Base-by-base conservation (phyloP, 2,888 invertebrate genomes). In the Drosophila neoperkinsi region DNA sequence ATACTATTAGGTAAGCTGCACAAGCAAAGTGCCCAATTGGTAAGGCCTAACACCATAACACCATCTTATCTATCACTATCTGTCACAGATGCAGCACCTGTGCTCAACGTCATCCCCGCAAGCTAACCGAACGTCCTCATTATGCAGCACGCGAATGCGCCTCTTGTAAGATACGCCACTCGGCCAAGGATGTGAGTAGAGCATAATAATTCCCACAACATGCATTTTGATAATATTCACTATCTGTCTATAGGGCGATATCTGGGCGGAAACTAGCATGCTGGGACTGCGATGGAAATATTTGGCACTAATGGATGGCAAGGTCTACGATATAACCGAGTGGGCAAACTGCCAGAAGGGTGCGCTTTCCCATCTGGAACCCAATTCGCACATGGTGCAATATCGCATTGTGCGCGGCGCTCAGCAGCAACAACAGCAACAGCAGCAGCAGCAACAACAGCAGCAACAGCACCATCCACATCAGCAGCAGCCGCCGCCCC, bases 271-370 rank as follows among this genome's bases (percentile, higher is more conserved):
- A 94, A 97, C 97, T 50, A 95, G 95, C 88, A 95, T 97, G 94
- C 95, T 98, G 94, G 98, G 98, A 21, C 95, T 98, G 84, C 95
- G 97, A 56, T 98, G 98, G 96, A 97, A 97, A 94, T 99, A 98
- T 94, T 98, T 97, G 94, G 98, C 99, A 61, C 97, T 98, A 90
- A 98, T 99, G 98, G 98, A 99, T 93, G 98, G 98, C 65, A 97
- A 96, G 75, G 97, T 99, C 36, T 99, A 98, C 93, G 98, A 99
- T 94, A 98, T 99, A 88, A 98, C 98, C 53, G 98, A 98, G 93
- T 99, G 99, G 99, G 99, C 98, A 30, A 96, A 97, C 80, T 99
- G 99, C 93, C 98, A 98, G 70, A 93, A 93, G 68, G 93, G 93
- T n/a, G 93, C 93, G 6, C 77, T 93, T 49, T 92, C 93, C 33